These are phyloP conservation scores for Linnaemya tessellans DNA, from an alignment of 2,888 invertebrate genomes.

Conservation along the genomic window DNA sequence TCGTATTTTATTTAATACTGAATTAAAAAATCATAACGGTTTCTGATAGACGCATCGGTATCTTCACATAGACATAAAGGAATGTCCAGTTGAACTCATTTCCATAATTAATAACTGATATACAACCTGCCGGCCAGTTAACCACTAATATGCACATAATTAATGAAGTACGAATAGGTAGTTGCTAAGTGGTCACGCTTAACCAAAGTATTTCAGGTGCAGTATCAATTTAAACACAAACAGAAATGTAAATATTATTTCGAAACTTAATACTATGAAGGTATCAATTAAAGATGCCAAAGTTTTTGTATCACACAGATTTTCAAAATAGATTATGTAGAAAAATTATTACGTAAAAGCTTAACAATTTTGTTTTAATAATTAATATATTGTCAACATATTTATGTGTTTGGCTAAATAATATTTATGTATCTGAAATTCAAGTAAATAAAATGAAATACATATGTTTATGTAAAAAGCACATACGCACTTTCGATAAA, in stretches of 20 bases:
- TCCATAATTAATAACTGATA: not conserved
- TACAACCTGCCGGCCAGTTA: not conserved
- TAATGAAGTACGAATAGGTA: not conserved
- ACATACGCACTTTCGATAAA: no score
- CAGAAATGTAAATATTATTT: not conserved
- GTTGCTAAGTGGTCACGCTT: not conserved
- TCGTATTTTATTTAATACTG: not conserved
- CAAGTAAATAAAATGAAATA: no score
- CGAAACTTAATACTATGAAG: not conserved
- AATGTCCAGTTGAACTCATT: not conserved
- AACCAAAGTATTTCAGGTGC: not conserved
- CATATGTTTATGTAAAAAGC: no score
- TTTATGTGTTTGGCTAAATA: not conserved
- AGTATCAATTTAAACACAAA: not conserved
- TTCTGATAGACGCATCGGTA: not conserved
- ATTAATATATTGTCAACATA: not conserved
- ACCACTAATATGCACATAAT: not conserved
- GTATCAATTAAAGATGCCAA: not conserved
- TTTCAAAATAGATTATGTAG: not conserved
- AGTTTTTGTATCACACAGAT: not conserved
- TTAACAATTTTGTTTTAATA: not conserved
- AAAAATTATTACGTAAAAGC: not conserved
- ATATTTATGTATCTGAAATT: no score
- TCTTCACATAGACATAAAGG: not conserved
- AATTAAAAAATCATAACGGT: not conserved